These are phyloP conservation scores for Dexiosoma caninum DNA, from an alignment of 2,888 invertebrate species.

Conservation along the genomic window DNA sequence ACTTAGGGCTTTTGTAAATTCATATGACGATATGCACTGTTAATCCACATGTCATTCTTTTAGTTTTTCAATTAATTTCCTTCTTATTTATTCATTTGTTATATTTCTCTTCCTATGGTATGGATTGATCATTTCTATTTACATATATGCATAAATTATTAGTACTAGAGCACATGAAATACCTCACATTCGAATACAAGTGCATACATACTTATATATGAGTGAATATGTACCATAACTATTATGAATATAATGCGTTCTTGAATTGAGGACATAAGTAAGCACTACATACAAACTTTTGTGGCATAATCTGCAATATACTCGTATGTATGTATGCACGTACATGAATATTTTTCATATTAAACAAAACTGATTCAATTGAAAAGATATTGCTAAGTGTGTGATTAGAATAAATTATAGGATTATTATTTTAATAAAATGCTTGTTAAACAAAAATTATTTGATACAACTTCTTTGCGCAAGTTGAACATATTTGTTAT, in stretches of 20 bases:
- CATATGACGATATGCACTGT: too few relatives aligned
- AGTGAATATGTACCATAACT: too few relatives aligned
- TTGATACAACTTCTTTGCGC: too few relatives aligned
- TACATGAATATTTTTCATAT: conserved; percentile 26
- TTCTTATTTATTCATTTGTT: too few relatives aligned
- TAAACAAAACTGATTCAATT: conserved; percentile 5
- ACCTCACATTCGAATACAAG: neutral
- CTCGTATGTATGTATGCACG: neutral
- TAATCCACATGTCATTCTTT: too few relatives aligned
- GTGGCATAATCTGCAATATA: conserved; percentile 33
- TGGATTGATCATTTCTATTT: too few relatives aligned
- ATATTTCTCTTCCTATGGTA: too few relatives aligned
- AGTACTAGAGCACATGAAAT: conserved; percentile 10
- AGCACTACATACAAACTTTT: conserved; percentile 25
- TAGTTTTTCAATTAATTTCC: too few relatives aligned
- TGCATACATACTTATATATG: neutral
- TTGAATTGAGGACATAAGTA: conserved; percentile 25
- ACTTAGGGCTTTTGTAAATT: too few relatives aligned
- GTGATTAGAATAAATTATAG: conserved; percentile 38
- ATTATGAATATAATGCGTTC: neutral
- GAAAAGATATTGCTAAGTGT: conserved; percentile 24
- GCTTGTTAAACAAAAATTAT: conserved; percentile 8
- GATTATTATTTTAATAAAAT: conserved; percentile 28
- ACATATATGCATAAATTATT: too few relatives aligned
- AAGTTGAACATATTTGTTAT: too few relatives aligned